Evolutionary conservation across 2,797 vertebrate genomes (phyloP).

Genomic region (Karalla daura): DNA sequence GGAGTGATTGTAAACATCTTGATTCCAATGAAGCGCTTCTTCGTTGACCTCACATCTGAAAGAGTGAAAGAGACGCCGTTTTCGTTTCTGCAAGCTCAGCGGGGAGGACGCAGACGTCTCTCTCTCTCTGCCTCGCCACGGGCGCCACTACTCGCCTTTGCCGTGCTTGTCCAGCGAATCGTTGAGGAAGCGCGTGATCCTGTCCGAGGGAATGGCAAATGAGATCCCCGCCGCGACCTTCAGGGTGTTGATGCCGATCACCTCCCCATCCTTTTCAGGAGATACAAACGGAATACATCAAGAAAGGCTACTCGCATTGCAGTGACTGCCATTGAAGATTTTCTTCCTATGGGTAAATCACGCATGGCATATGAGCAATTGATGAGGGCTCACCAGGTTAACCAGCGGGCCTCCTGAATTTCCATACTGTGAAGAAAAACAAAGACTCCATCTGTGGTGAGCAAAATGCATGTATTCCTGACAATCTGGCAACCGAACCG

Average conservation of each 20-base stretch:
- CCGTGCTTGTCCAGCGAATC: constrained; percentile 87
- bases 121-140: too few relatives aligned
- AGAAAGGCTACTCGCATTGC: not conserved
- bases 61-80: too few relatives aligned
- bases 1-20: constrained; percentile 94
- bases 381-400: constrained; percentile 91
- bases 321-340: not conserved
- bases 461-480: not conserved
- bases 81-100: not conserved
- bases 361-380: too few relatives aligned
- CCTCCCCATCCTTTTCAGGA: constrained; percentile 92
- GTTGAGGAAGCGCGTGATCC: constrained; percentile 91
- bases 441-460: not conserved
- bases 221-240: constrained; percentile 97
- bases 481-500: not conserved
- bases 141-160: constrained; percentile 82
- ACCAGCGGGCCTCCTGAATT: constrained; percentile 96
- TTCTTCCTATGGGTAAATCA: too few relatives aligned
- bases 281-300: not conserved
- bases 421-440: constrained; percentile 86
- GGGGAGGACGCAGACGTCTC: not conserved
- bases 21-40: constrained; percentile 95
- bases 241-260: constrained; percentile 96
- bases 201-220: constrained; percentile 95
- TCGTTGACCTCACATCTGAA: constrained; percentile 81